Conservation (phyloP, 2,797 vertebrate species). For the Gymnoscopelus microlampas region DNA sequence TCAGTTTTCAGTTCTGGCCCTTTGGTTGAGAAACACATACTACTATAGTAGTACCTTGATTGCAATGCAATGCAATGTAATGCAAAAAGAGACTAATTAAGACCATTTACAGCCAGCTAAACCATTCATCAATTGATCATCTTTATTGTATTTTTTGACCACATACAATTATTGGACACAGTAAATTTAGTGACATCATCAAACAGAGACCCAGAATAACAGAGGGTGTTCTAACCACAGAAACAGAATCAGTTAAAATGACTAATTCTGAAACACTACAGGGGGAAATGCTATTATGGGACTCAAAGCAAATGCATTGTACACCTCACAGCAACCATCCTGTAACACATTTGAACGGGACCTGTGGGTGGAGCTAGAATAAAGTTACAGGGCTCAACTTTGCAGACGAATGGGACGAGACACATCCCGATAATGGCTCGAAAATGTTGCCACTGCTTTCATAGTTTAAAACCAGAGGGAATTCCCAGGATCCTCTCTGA, state of each 20-base stretch:
- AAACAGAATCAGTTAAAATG: constrained; percentile 41
- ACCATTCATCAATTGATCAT: constrained; percentile 59
- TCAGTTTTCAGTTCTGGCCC: no score
- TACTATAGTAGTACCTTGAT: no score
- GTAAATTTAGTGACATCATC: constrained; percentile 76
- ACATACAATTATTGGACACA: constrained; percentile 76
- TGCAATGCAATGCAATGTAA: no score
- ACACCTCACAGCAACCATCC: constrained; percentile 36
- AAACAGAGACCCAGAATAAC: constrained; percentile 71
- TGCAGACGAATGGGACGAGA: constrained; percentile 44
- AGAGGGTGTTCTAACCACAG: constrained; percentile 46
- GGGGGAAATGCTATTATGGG: constrained; percentile 33
- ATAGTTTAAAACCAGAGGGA: constrained; percentile 72
- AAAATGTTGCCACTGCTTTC: constrained; percentile 51
- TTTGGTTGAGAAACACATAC: no score
- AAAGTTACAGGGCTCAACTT: constrained; percentile 11
- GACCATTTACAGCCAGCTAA: constrained; percentile 1
- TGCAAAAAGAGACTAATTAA: no score
- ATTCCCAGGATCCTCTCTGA: constrained; percentile 37
- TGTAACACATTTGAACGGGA: constrained; percentile 32
- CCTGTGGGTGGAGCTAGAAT: constrained; percentile 23
- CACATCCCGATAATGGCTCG: constrained; percentile 35
- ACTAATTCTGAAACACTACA: constrained; percentile 50
- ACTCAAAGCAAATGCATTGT: constrained; percentile 39
- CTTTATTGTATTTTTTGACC: constrained; percentile 74